Evolutionary conservation across 2,797 vertebrate species (phyloP), one percentile per base, ranked within the genome.

Genomic region (Phrynocephalus vlangalii): DNA sequence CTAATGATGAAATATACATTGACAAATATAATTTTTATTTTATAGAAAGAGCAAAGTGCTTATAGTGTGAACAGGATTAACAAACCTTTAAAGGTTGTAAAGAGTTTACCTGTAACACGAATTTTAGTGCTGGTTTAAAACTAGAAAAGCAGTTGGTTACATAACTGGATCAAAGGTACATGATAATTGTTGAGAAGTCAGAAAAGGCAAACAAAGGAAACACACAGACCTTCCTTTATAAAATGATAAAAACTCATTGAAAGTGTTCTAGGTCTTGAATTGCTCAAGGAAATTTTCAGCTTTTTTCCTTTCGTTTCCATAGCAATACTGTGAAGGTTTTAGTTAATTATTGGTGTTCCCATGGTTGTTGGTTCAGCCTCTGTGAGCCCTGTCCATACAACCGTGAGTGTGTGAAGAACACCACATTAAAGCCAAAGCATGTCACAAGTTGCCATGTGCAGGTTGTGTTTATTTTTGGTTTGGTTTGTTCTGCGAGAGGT

Each of bases 81-180:
- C 24, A 26, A 52, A 6, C 10, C 8, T 50, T 11, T 68, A 87
- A 63, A 26, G 24, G 6, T 3, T 82, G 48, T 38, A 83, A 83
- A 30, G 67, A 84, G 22, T 48, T 20, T 3, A 48, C 3, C 79
- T 83, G 13, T 66, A 66, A 85, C 68, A n/a, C 2, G 20, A 66
- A 22, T 79, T 6, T 20, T 5, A 28, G 22, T 68, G 6, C 48
- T 66, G 73, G 52, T 67, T 79, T 82, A 60, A 79, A 24, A 50
- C 22, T 56, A 72, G n/a, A 26, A 81, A 85, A 81, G 5, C 10
- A 11, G 63, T 24, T 82, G 56, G 83, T 87, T 90, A n/a, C 50
- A 63, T 71, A 85, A 68, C 15, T 82, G 30, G 33, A 86, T 72
- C 48, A 82, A 90, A 81, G 9, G 79, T 84, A 90, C 68, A 85